These are phyloP conservation scores for Erythrolamprus reginae DNA, from an alignment of 2,113 vertebrate genomes.

Conservation along the genomic window DNA sequence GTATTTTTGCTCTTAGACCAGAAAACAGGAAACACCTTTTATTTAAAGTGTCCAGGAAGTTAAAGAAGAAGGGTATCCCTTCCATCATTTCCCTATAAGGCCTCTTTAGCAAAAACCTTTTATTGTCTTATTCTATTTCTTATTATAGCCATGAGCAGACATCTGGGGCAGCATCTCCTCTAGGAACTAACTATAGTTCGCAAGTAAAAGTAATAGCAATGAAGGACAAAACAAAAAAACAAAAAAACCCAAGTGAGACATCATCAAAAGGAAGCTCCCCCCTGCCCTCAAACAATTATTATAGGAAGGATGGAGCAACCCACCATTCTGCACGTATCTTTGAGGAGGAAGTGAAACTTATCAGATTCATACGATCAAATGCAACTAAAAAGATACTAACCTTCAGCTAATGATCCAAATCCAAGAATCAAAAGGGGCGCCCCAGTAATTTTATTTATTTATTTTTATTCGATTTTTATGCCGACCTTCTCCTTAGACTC, in stretches of 20 bases:
- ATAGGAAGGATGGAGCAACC: not conserved
- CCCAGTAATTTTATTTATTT: too few species aligned
- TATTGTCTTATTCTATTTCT: not conserved
- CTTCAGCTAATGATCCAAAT: not conserved
- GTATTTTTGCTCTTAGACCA: conserved; percentile 5
- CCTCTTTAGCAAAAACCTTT: not conserved
- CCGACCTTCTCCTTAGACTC: too few species aligned
- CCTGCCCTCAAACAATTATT: not conserved
- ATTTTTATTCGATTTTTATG: too few species aligned
- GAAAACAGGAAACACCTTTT: conserved; percentile 43
- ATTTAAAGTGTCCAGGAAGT: conserved; percentile 23
- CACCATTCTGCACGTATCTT: not conserved
- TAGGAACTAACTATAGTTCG: not conserved
- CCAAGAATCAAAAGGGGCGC: not conserved
- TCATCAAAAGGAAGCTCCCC: not conserved
- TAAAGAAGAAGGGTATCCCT: not conserved
- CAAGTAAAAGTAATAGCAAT: not conserved
- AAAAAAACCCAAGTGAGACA: not conserved
- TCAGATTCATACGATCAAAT: not conserved
- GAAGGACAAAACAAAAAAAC: not conserved
- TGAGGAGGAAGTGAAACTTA: not conserved
- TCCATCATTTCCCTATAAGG: not conserved
- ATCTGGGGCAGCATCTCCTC: not conserved
- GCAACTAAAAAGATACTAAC: not conserved
- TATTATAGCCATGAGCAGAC: not conserved